Base-by-base conservation (phyloP, 2,113 vertebrate genomes). In the Triplophysa tibetana region DNA sequence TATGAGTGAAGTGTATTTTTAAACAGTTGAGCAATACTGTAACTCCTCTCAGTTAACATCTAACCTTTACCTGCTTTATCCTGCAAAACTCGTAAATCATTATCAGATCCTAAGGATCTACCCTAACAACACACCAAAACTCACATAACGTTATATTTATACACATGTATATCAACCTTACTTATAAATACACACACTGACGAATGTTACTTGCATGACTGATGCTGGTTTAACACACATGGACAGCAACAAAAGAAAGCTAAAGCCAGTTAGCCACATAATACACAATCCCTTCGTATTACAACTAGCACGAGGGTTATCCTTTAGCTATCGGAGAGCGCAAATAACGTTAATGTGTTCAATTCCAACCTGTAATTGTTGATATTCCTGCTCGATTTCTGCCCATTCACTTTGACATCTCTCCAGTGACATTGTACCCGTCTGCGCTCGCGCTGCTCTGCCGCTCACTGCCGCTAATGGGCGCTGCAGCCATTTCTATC, bases 311-410 rank as follows among this genome's bases (percentile, higher is more conserved):
- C 33, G 21, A 21, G 3, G 16, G 3, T 61, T 3, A 74, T 61
- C 19, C 19, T 24, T 24, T 23, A n/a, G 54, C 54, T 61, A 24
- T 17, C 3, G 14, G 13, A 23, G 21, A 3, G 60, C 54, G 14
- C 8, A 61, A 23, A 61, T 17, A 43, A 61, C n/a, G 43, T 4
- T 2, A 4, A 61, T 61, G 13, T 54, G 70, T 61, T 61, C n/a
- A 61, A 4, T 64, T 10, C 78, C 72, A 83, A 97, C 97, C 96
- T 98, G 97, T 60, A 98, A 86, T 85, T 96, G 95, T 87, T 94
- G 94, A 87, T 96, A 96, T 87, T 96, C 96, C 77, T 89, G 88
- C 17, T 98, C 95, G 75, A 97, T 94, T 86, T 95, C 95, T 14
- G 88, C 87, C 96, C 95, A 96, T 86, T 96, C 96, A 66, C 85